Percentiles rank a stretch among this genome's conserved stretches.
Evolutionary conservation across 2,888 invertebrate genomes (phyloP).

Genomic region (Scaptomyza polygonia): DNA sequence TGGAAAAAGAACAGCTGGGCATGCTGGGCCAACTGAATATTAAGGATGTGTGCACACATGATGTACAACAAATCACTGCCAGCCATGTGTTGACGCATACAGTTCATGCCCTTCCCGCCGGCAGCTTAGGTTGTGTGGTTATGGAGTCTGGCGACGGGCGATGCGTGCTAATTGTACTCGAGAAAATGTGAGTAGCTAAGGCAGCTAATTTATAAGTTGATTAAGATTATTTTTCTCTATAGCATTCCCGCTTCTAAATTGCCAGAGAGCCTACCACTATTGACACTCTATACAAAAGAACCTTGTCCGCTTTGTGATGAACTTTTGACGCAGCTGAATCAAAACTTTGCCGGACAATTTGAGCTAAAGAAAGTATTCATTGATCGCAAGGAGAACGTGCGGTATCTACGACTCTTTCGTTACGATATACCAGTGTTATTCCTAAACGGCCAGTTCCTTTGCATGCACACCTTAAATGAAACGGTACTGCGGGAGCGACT

Average conservation of each 20-base stretch:
- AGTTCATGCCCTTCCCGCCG: slow-evolving; percentile 93
- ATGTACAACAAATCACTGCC: slow-evolving; percentile 98
- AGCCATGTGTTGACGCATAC: slow-evolving; percentile 96
- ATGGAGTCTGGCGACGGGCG: slow-evolving; percentile 99
- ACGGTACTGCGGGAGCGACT: slow-evolving; percentile 85
- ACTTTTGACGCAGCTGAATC: slow-evolving; percentile 88
- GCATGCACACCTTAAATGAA: slow-evolving; percentile 89
- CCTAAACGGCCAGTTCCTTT: slow-evolving; percentile 91
- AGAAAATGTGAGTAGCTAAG: slow-evolving; percentile 89
- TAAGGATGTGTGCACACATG: slow-evolving; percentile 93
- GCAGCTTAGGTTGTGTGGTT: slow-evolving; percentile 95
- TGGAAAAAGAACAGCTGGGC: slow-evolving; percentile 93
- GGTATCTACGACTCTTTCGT: slow-evolving; percentile 90
- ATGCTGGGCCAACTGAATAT: slow-evolving; percentile 88
- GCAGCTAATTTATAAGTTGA: no score
- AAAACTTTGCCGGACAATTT: slow-evolving; percentile 87
- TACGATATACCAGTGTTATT: slow-evolving; percentile 95
- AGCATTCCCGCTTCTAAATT: slow-evolving; percentile 12
- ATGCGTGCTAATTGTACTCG: slow-evolving; percentile 95
- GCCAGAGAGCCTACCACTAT: slow-evolving; percentile 84
- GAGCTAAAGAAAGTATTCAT: slow-evolving; percentile 91
- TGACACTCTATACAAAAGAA: slow-evolving; percentile 93
- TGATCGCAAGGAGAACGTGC: slow-evolving; percentile 88
- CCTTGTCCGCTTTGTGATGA: slow-evolving; percentile 93
- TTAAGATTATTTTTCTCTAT: not conserved